A percentile compares a stretch with the other conserved stretches of the same genome.
These are phyloP conservation scores for Rhodinocichla rosea DNA, from an alignment of 2,113 vertebrate species.

Conservation along the genomic window DNA sequence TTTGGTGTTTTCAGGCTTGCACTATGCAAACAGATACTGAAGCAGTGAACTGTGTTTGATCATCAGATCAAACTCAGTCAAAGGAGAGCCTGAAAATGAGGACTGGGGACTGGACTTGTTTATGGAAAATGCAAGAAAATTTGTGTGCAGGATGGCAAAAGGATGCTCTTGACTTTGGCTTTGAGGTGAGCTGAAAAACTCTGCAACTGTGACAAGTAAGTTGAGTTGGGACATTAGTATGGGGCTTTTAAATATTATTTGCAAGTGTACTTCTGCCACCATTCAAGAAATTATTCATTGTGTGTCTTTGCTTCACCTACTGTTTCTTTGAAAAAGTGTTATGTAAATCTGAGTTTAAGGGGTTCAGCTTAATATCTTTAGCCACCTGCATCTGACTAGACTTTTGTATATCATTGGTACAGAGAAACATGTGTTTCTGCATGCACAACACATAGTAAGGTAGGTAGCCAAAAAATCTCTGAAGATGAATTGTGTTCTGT, in stretches of 20 bases:
- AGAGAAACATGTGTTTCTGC: neutral
- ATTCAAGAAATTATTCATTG: neutral
- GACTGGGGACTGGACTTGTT: neutral
- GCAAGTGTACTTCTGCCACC: neutral
- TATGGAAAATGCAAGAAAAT: neutral
- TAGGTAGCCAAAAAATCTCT: neutral
- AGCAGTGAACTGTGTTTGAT: neutral
- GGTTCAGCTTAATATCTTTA: neutral
- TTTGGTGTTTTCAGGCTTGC: neutral
- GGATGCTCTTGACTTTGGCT: neutral
- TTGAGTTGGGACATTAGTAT: neutral
- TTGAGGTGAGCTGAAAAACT: neutral
- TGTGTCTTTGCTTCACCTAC: neutral
- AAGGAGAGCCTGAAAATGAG: neutral
- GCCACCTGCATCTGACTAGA: neutral
- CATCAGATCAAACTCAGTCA: neutral
- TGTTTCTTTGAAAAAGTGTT: neutral
- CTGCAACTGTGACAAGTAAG: neutral
- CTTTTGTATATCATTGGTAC: accelerated
- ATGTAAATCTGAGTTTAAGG: neutral
- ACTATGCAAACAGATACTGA: neutral
- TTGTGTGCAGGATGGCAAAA: neutral
- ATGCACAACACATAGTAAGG: neutral
- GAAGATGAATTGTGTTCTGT: neutral
- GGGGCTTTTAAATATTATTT: neutral